Evolutionary conservation across 1,140 invertebrate species (phyloP), one percentile per base, ranked within the genome.

Genomic region (Andrena cerasifolii): DNA sequence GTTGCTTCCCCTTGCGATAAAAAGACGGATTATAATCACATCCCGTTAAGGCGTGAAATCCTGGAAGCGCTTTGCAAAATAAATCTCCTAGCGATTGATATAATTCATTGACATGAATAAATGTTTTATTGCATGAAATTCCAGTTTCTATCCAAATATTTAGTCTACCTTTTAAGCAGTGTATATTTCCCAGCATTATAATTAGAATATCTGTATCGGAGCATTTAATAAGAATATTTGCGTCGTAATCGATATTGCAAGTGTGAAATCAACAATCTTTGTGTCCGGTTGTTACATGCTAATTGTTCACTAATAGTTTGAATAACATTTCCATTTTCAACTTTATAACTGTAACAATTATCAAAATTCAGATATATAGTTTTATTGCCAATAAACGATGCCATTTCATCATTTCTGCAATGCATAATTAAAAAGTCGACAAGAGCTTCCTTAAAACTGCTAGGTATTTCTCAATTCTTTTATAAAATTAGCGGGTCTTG

Each of bases 371-470:
- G 12, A 43, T 0, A 43, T 7, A 43, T 43, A 5, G 5, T 43
- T 12, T 43, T 43, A 43, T 5, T 43, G 40, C 40, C 40, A 43
- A 43, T 43, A 43, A 43, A 43, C 5, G 0, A 12, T 1, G 1
- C 40, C 5, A 43, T 12, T 12, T 43, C 40, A 12, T 43, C 40
- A 12, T 12, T 43, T 43, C 12, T 12, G 5, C 40, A 43, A 43
- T 43, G 40, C 5, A 5, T 7, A 0, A 89, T 81, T 18, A 91
- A 79, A 81, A 90, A 91, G 54, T 83, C n/a, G 18, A 91, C 83
- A 36, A 90, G 59, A 45, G 86, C 83, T 83, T 88, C 72, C 80
- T 88, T 89, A 43, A 91, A 90, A 53, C 86, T 84, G 18, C 66
- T n/a, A n/a, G n/a, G n/a, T 70, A 78, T 91, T 90, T 75, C 75